Percentiles rank a stretch among this genome's conserved stretches.
Conservation (phyloP, 2,113 vertebrate genomes). For the Pollachius pollachius region DNA sequence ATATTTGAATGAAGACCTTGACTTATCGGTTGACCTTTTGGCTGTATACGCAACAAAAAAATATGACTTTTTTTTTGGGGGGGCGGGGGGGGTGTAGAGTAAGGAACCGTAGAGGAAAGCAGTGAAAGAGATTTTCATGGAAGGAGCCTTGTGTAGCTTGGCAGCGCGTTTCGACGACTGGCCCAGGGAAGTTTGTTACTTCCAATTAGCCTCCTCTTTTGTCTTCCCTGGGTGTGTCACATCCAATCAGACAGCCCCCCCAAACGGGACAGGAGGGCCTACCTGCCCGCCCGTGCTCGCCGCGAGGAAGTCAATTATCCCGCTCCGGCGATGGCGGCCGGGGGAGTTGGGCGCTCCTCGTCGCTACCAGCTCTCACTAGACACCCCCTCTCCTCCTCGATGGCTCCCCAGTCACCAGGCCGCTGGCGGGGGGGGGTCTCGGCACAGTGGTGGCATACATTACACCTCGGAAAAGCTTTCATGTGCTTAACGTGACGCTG, state of each 20-base stretch:
- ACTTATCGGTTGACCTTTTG: conserved; percentile 66
- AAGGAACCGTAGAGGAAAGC: conserved; percentile 19
- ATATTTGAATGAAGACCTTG: conserved; percentile 57
- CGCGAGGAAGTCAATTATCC: conserved; percentile 81
- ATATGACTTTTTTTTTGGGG: not conserved
- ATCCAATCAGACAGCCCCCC: conserved; percentile 84
- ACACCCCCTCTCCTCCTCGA: conserved; percentile 59
- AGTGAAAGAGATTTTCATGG: conserved; percentile 47
- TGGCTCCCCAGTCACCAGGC: conserved; percentile 81
- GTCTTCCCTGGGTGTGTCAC: conserved; percentile 90
- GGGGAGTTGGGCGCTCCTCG: conserved; percentile 81
- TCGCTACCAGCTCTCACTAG: conserved; percentile 71
- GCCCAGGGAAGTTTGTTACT: conserved; percentile 95
- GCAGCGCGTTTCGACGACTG: conserved; percentile 62
- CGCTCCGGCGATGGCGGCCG: conserved; percentile 58
- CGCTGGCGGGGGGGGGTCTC: conserved; percentile 59
- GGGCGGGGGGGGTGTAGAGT: not conserved
- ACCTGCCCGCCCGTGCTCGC: conserved; percentile 75
- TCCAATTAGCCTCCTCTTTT: conserved; percentile 94
- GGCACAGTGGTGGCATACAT: conserved; percentile 77
- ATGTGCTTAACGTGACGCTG: conserved; percentile 73
- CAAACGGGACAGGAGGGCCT: conserved; percentile 69
- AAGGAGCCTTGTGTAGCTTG: conserved; percentile 56
- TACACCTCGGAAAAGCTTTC: conserved; percentile 85
- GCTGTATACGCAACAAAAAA: conserved; percentile 9